Evolutionary conservation across 2,113 vertebrate genomes (phyloP), one percentile per base, ranked within the genome.

Genomic region (Pelecanoides urinatrix): DNA sequence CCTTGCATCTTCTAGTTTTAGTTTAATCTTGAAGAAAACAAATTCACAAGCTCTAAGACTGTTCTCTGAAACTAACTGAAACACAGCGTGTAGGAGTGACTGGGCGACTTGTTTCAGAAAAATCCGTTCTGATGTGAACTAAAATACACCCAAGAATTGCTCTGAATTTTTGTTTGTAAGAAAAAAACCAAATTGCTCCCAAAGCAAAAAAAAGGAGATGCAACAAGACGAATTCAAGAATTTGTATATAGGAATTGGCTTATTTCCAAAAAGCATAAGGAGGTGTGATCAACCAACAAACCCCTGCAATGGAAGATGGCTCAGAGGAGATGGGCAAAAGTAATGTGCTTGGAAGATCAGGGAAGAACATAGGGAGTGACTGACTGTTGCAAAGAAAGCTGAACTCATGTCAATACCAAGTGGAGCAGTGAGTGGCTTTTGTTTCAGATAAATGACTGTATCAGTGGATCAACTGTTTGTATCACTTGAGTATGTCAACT

Each of bases 161-260:
- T 67, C n/a, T 47, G 45, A 77, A n/a, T 50, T 90, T 74, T 68
- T 90, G 3, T 68, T 58, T 63, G 7, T 26, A 53, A 53, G 25
- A 72, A 66, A 73, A 73, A 78, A 76, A 13, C 1, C 1, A 87
- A 73, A 70, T 13, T 66, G 49, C 9, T 22, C 47, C 10, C 16
- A 40, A 88, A 85, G 7, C 1, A n/a, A 38, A 63, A 83, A 50
- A 50, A 44, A 34, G 7, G 13, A 63, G 5, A 63, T 40, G 6
- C 0, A 0, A 23, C 12, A 36, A 67, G 32, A 36, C 0, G 6
- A 76, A 63, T 42, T 55, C 29, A 65, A 65, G 3, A 44, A 88
- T 49, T 66, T 40, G 2, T 32, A 27, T 17, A 34, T 4, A 62
- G 20, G 17, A 66, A 40, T 10, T 63, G 3, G 9, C 2, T 10